A percentile compares a stretch with the other conserved stretches of the same genome.
phyloP scores from a whole-genome alignment of 2,888 invertebrate species.

The Acrobasis suavella region DNA sequence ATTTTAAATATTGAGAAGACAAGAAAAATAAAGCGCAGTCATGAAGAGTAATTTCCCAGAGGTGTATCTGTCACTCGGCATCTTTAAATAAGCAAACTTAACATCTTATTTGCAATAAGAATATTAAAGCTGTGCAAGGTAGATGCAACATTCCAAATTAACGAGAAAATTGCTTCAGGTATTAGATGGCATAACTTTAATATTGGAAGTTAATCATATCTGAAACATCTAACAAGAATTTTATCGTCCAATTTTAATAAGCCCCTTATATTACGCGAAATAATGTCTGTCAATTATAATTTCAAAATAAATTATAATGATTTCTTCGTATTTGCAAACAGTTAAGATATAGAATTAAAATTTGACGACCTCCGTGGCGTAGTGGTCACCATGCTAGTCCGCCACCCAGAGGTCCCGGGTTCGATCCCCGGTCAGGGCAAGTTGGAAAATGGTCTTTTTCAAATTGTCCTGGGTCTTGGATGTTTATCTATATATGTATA shows the following conservation, averaged over 20 bases:
- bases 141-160: constrained; percentile 6
- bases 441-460: too few species aligned
- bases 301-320: background rate
- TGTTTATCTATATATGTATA: too few species aligned
- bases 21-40: constrained; percentile 31
- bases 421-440: too few species aligned
- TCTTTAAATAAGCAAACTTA: constrained; percentile 30
- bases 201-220: background rate
- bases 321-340: too few species aligned
- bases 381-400: too few species aligned
- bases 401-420: too few species aligned
- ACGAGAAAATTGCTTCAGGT: constrained; percentile 7
- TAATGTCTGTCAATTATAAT: background rate
- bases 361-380: too few species aligned
- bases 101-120: constrained; percentile 27
- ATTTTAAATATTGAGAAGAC: constrained; percentile 29
- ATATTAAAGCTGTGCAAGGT: constrained; percentile 4
- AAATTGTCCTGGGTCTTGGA: too few species aligned
- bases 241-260: background rate
- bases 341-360: too few species aligned
- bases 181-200: background rate
- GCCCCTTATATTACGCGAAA: background rate
- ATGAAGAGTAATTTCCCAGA: constrained; percentile 45
- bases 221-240: background rate
- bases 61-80: constrained; percentile 35